Evolutionary conservation across 2,888 invertebrate genomes (phyloP), one percentile per base, ranked within the genome.

Genomic region (Hylaea fasciaria): DNA sequence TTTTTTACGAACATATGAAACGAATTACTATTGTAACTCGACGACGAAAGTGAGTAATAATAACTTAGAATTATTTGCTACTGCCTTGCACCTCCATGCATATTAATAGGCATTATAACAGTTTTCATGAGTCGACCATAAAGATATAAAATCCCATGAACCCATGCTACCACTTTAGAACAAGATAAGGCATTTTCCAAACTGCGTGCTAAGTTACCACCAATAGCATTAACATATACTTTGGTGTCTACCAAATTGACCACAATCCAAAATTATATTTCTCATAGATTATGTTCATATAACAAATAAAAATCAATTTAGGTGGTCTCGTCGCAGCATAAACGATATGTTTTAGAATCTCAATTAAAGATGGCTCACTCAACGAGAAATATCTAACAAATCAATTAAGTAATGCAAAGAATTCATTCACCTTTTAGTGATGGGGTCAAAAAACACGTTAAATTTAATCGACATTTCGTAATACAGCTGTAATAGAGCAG

Each of bases 401-500:
- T 90, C 89, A 90, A 91, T 90, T 89, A 88, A 85, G 82, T 85
- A 88, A 89, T 89, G 89, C 87, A 82, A 87, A 84, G 90, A 89
- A 89, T 89, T 87, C 87, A 86, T 89, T 89, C 86, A 87, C 85
- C 86, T 89, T n/a, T 83, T 88, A 84, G 85, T 77, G 86, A 70
- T 74, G 88, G 70, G 62, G 43, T 66, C 46, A 40, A 57, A 44
- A 12, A 46, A 56, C 48, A 52, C 45, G 44, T 52, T 52, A 52
- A 60, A 56, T 12, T 57, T 49, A 52, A 61, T 61, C 61, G 59
- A 53, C 47, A 53, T 52, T 54, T 48, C 46, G 41, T 40, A 47
- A 52, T 39, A 51, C 16, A 29, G 29, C 16, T 47, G 64, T 17
- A 62, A 53, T 49, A 16, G 29, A 46, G 35, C 50, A 41, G 61